Evolutionary conservation across 2,113 vertebrate species (phyloP).

Genomic region (Motacilla tschutschensis): DNA sequence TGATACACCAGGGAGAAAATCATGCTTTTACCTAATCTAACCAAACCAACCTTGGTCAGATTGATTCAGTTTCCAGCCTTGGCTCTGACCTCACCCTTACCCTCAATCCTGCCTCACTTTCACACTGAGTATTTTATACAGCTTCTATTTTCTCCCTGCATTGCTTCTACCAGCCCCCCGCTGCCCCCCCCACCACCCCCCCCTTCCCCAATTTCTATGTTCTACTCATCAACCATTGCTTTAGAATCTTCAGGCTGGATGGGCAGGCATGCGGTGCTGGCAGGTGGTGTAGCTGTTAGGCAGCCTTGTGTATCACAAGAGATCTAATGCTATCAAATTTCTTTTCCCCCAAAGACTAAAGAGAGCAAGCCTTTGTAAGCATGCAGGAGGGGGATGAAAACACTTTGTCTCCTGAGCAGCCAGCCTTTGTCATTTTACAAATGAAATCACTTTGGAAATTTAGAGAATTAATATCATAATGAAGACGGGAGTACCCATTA

Average conservation of each 20-base stretch:
- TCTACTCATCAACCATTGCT: constrained; percentile 68
- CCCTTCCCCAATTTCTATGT: constrained; percentile 49
- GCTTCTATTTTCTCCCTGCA: constrained; percentile 50
- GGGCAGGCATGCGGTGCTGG: constrained; percentile 79
- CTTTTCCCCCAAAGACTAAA: constrained; percentile 80
- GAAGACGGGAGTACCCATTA: constrained; percentile 93
- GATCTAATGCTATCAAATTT: constrained; percentile 87
- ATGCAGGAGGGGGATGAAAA: constrained; percentile 83
- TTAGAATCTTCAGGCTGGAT: constrained; percentile 75
- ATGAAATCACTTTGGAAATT: constrained; percentile 94
- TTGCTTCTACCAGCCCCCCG: constrained; percentile 10
- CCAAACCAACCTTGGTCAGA: constrained; percentile 51
- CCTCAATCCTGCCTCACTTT: constrained; percentile 69
- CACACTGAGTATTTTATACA: constrained; percentile 64
- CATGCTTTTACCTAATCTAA: constrained; percentile 56
- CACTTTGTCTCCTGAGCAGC: constrained; percentile 89
- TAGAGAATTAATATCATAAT: constrained; percentile 98
- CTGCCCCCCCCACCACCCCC: not conserved
- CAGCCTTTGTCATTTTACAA: constrained; percentile 91
- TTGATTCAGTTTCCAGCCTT: constrained; percentile 64
- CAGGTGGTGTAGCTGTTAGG: constrained; percentile 83
- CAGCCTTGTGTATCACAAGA: constrained; percentile 87
- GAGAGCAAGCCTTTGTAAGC: constrained; percentile 78
- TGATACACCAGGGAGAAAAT: constrained; percentile 50
- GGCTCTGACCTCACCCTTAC: constrained; percentile 64